These are phyloP conservation scores for Tachuris rubrigastra DNA, from an alignment of 2,113 vertebrate species.

Conservation along the genomic window DNA sequence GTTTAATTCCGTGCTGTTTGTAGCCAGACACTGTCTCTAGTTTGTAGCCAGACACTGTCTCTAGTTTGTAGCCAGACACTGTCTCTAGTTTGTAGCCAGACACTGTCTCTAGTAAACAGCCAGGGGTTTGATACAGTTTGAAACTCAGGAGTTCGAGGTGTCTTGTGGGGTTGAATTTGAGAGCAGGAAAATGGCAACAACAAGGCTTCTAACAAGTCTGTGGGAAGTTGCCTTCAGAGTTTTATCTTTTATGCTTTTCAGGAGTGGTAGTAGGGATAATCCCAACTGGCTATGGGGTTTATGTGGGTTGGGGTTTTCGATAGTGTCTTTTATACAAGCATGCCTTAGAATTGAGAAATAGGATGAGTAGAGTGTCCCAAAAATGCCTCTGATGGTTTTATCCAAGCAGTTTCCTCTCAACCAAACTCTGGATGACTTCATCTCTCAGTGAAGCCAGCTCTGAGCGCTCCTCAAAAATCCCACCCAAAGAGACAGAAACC, in stretches of 20 bases:
- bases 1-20: background rate
- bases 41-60: background rate
- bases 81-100: background rate
- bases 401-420: background rate
- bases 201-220: background rate
- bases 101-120: background rate
- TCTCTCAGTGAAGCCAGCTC: background rate
- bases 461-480: background rate
- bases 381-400: background rate
- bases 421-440: background rate
- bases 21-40: background rate
- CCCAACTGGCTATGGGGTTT: background rate
- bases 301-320: background rate
- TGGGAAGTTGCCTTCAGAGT: background rate
- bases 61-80: background rate
- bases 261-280: background rate
- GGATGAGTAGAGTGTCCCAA: background rate
- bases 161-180: background rate
- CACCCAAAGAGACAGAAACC: background rate
- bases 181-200: background rate
- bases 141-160: background rate
- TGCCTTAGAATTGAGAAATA: background rate
- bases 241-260: background rate
- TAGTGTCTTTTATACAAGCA: background rate
- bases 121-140: background rate